These are phyloP conservation scores for Cairina moschata DNA, from an alignment of 2,113 vertebrate species.

Conservation along the genomic window DNA sequence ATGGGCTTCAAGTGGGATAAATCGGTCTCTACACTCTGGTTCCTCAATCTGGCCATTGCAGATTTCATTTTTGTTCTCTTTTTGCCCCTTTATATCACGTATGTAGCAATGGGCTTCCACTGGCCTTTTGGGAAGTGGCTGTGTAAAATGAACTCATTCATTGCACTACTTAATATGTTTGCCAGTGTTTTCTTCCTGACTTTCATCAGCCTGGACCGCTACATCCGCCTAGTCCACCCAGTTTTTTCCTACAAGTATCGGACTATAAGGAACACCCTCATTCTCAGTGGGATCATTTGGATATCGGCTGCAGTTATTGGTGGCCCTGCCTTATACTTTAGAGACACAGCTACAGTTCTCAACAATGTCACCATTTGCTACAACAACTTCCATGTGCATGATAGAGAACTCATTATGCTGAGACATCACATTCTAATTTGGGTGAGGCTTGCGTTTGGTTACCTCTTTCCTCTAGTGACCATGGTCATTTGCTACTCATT, in stretches of 20 bases:
- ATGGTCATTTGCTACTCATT: constrained; percentile 90
- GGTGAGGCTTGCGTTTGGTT: constrained; percentile 86
- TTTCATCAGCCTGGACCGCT: constrained; percentile 91
- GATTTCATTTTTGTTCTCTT: constrained; percentile 95
- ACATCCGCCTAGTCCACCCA: constrained; percentile 84
- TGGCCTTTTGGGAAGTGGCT: constrained; percentile 89
- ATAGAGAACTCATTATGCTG: constrained; percentile 66
- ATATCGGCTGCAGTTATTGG: constrained; percentile 78
- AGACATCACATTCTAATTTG: constrained; percentile 83
- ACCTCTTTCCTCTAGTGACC: constrained; percentile 89
- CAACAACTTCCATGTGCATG: constrained; percentile 86
- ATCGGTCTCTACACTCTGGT: constrained; percentile 89
- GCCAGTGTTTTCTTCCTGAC: constrained; percentile 96
- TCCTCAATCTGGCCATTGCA: constrained; percentile 93
- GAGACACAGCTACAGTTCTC: constrained; percentile 78
- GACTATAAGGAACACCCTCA: constrained; percentile 74
- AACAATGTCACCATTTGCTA: constrained; percentile 85
- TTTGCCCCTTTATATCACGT: constrained; percentile 91
- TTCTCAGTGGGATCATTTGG: constrained; percentile 82
- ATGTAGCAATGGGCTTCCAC: constrained; percentile 89
- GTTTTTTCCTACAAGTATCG: constrained; percentile 80
- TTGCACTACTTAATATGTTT: constrained; percentile 93
- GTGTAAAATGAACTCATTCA: constrained; percentile 94
- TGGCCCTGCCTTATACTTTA: constrained; percentile 85
- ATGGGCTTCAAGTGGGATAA: constrained; percentile 89